phyloP scores from a whole-genome alignment of 2,113 vertebrate genomes.

The Eidolon helvum region DNA sequence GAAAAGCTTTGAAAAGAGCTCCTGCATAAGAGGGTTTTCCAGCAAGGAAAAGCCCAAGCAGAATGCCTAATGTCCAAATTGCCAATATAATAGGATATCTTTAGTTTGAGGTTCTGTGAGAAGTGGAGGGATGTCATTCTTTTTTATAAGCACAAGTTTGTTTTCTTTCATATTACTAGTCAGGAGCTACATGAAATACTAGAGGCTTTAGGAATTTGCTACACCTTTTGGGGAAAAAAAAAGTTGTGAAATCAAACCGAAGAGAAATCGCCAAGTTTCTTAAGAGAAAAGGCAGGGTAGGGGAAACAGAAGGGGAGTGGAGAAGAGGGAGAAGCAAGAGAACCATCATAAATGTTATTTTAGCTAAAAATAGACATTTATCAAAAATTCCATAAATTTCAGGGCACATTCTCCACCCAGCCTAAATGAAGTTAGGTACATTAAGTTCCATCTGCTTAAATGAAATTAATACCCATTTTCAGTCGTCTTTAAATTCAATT shows the following conservation, averaged over 20 bases:
- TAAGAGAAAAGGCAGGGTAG: neutral
- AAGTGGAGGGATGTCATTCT: neutral
- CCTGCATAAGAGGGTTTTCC: neutral
- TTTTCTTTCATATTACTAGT: neutral
- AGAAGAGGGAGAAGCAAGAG: no score
- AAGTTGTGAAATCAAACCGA: neutral
- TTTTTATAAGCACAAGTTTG: neutral
- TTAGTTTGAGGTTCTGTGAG: neutral
- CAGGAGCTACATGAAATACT: neutral
- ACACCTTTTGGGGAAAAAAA: neutral
- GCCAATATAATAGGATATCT: neutral
- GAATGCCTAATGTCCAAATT: neutral
- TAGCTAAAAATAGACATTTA: slow-evolving; percentile 22
- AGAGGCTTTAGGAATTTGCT: neutral
- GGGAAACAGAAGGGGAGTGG: neutral
- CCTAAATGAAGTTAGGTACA: neutral
- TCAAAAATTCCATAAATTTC: neutral
- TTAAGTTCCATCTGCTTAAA: slow-evolving; percentile 22
- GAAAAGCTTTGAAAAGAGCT: neutral
- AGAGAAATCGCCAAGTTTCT: neutral
- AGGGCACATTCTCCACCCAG: neutral
- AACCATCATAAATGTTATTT: neutral
- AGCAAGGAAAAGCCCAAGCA: neutral
- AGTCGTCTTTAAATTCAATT: slow-evolving; percentile 54
- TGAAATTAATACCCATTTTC: slow-evolving; percentile 59